These are phyloP conservation scores for Vespertilio murinus DNA, from an alignment of 2,797 vertebrate genomes.

Conservation along the genomic window DNA sequence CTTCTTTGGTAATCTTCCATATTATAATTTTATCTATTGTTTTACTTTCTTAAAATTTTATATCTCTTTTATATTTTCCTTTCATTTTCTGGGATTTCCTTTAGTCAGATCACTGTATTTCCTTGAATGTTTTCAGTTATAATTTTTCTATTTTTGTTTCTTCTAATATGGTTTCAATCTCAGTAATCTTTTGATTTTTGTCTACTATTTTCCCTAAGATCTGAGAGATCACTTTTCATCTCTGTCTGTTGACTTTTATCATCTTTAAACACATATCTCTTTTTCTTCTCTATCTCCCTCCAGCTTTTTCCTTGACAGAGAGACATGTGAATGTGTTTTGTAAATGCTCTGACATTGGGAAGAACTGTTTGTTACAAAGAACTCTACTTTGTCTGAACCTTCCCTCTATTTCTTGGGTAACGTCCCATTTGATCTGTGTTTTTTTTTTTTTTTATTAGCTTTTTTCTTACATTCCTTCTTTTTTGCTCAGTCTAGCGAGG, in stretches of 20 bases:
- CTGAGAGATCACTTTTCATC: conserved; percentile 7
- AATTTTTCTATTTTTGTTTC: conserved; percentile 12
- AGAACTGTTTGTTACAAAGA: neutral
- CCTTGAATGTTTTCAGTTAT: neutral
- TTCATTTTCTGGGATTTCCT: conserved; percentile 23
- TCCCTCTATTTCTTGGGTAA: neutral
- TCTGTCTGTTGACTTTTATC: neutral
- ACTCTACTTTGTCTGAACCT: neutral
- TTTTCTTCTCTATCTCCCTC: neutral
- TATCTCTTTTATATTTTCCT: neutral
- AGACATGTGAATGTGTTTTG: neutral
- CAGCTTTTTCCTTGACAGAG: neutral
- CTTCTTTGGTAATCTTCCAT: neutral
- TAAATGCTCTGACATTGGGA: neutral
- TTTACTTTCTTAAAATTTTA: neutral
- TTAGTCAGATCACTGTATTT: neutral
- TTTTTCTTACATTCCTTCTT: conserved; percentile 17
- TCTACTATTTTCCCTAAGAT: neutral
- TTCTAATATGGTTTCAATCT: neutral
- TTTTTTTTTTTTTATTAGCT: neutral
- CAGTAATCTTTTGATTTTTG: conserved; percentile 14
- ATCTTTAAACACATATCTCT: neutral
- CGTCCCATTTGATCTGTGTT: conserved; percentile 23
- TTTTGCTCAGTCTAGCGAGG: neutral
- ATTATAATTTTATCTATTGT: neutral